Evolutionary conservation across 2,113 vertebrate species (phyloP).

Genomic region (Prunella fulvescens): DNA sequence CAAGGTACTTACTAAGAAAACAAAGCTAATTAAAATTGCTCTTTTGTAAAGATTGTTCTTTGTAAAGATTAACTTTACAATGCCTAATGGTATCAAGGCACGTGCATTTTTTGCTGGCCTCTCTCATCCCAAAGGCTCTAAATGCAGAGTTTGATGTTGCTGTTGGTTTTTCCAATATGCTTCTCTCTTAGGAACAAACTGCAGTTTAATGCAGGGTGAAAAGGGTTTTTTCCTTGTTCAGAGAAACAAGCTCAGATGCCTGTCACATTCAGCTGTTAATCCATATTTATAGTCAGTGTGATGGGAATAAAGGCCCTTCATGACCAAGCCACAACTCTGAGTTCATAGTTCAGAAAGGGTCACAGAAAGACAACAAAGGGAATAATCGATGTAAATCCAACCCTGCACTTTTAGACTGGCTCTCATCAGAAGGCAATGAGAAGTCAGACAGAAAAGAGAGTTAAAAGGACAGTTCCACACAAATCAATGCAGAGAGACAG

Average conservation of each 20-base stretch:
- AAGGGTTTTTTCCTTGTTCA: neutral
- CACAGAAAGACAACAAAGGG: neutral
- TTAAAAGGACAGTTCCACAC: neutral
- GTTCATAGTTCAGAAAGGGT: neutral
- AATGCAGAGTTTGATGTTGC: neutral
- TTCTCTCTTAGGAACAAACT: neutral
- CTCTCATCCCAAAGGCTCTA: neutral
- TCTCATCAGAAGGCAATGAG: neutral
- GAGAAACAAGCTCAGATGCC: neutral
- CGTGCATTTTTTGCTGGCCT: fast-evolving
- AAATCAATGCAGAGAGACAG: neutral
- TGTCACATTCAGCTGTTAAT: neutral
- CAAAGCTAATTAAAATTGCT: neutral
- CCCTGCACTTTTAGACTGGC: neutral
- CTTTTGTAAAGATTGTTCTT: neutral
- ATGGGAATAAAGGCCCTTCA: neutral
- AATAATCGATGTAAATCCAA: neutral
- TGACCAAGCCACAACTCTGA: neutral
- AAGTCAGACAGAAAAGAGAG: neutral
- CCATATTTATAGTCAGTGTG: neutral
- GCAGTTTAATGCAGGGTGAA: neutral
- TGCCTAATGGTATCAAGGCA: neutral
- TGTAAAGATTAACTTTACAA: neutral
- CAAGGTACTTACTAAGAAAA: neutral
- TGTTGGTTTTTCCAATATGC: neutral